phyloP scores from a whole-genome alignment of 2,113 vertebrate genomes.

The Calidris pugnax region DNA sequence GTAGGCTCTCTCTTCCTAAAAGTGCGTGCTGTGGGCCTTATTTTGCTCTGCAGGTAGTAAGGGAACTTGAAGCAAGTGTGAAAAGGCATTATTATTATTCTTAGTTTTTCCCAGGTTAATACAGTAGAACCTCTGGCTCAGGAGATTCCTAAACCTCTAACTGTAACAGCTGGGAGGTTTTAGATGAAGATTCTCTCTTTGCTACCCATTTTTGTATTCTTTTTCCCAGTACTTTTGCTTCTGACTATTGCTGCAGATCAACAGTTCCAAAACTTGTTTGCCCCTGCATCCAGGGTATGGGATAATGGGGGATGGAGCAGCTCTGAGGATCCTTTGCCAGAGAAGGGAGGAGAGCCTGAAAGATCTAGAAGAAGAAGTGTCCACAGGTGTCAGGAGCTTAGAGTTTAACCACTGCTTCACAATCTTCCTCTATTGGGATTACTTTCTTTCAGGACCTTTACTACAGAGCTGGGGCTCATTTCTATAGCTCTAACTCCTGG shows the following conservation, averaged over 20 bases:
- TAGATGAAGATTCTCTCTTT: neutral
- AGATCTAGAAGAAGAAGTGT: neutral
- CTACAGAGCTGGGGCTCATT: neutral
- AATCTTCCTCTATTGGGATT: neutral
- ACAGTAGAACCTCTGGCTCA: neutral
- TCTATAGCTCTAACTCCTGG: neutral
- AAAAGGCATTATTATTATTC: neutral
- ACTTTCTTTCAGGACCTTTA: neutral
- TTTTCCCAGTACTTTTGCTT: neutral
- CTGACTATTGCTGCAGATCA: neutral
- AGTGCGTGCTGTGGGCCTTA: neutral
- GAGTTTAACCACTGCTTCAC: neutral
- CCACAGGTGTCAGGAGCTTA: neutral
- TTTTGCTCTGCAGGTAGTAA: neutral
- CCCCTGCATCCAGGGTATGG: neutral
- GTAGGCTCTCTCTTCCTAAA: neutral
- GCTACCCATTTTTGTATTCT: neutral
- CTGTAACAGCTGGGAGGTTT: neutral
- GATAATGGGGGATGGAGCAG: neutral
- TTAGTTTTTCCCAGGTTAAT: neutral
- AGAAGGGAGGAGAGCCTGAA: neutral
- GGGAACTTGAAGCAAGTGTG: neutral
- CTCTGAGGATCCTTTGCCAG: neutral
- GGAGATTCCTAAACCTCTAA: neutral
- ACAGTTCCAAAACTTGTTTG: neutral